Conservation (phyloP, 2,113 vertebrate genomes). For the Semicossyphus pulcher region DNA sequence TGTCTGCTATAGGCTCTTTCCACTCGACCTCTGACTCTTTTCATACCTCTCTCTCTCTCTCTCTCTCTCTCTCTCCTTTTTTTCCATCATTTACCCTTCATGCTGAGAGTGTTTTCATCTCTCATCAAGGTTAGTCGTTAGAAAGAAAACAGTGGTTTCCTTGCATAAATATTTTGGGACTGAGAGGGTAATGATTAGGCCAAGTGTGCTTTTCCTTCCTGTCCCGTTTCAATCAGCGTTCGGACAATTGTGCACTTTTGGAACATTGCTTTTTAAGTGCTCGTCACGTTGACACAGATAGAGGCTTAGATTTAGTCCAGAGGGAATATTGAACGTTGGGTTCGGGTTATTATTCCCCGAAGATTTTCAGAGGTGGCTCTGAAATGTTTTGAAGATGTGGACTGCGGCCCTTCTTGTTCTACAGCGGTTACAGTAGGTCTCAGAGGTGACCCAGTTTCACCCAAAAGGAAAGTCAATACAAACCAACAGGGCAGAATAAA, state of each 20-base stretch:
- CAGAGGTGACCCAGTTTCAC: too few relatives aligned
- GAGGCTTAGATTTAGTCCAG: neutral
- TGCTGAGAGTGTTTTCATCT: conserved; percentile 16
- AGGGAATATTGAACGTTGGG: neutral
- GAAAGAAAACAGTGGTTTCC: conserved; percentile 21
- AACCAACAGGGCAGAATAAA: too few relatives aligned
- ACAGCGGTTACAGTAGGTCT: neutral
- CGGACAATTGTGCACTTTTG: conserved; percentile 24
- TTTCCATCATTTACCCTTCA: neutral
- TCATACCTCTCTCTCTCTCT: neutral
- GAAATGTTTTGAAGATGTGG: neutral
- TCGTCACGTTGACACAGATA: conserved; percentile 15
- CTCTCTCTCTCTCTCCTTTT: neutral
- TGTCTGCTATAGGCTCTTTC: neutral
- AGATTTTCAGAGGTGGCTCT: fast-evolving
- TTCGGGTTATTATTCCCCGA: neutral
- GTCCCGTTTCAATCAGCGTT: conserved; percentile 34
- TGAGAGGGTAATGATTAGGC: conserved; percentile 22
- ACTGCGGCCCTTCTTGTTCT: neutral
- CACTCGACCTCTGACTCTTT: neutral
- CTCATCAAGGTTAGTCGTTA: conserved; percentile 14
- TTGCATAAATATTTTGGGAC: conserved; percentile 34
- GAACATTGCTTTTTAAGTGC: conserved; percentile 2
- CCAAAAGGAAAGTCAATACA: too few relatives aligned
- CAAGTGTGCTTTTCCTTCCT: conserved; percentile 55